Base-by-base conservation (phyloP, 2,888 invertebrate genomes). In the Meloe dianella region DNA sequence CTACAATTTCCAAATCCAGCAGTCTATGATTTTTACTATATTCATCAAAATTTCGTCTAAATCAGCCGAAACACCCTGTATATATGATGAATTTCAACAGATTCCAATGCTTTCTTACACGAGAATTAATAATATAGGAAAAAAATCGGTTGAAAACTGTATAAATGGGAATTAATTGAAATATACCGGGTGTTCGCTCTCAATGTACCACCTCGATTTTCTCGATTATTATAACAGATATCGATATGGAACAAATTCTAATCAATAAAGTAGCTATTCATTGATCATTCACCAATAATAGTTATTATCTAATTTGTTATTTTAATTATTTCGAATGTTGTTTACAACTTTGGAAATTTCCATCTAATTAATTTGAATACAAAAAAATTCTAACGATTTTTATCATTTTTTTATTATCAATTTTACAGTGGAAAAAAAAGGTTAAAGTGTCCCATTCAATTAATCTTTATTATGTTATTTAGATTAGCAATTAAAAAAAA, bases 401-500 rank as follows among this genome's bases (percentile, higher is more conserved):
- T n/a, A n/a, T n/a, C n/a, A n/a, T n/a, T 35, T 35, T 35, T 12
- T 35, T 35, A 14, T 35, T 4, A 35, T 35, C 12, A 35, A 2
- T 30, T 2, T 35, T 35, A 35, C n/a, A n/a, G n/a, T n/a, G n/a
- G n/a, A n/a, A n/a, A n/a, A n/a, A n/a, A n/a, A n/a, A 51, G 51
- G 51, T 51, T 51, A 51, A 51, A 51, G 51, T 22, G 5, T 22
- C 20, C 10, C 5, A 1, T 51, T 41, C 12, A 24, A 20, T 47
- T n/a, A 2, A 47, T 47, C 51, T 51, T 22, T 12, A 38, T n/a
- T 38, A 4, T 3, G 2, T 12, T 41, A 14, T 20, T 51, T 51
- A 51, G 51, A 51, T 51, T 51, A 51, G 22, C 51, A 51, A 51
- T 17, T 17, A 41, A 32, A 32, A 32, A 35, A 12, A 35, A 35